A percentile compares a stretch with the other conserved stretches of the same genome.
These are phyloP conservation scores for Porites cylindrica DNA, from an alignment of 92 coral and sea anemone genomes.

Conservation along the genomic window DNA sequence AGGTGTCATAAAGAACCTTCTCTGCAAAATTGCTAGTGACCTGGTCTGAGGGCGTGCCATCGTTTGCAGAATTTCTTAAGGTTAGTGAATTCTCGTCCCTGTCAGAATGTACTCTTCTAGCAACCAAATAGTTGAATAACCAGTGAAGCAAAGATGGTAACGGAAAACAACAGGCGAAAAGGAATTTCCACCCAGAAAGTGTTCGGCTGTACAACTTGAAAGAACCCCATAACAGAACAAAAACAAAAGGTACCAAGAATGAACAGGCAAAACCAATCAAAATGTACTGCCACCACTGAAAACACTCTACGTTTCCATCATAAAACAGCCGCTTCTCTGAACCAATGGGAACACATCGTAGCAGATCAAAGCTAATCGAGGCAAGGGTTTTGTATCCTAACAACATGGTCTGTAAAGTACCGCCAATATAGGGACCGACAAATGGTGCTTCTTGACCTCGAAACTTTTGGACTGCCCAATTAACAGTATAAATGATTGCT, in stretches of 20 bases:
- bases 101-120: too few species aligned
- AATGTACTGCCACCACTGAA: too few species aligned
- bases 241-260: conserved; percentile 65
- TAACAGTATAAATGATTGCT: conserved; percentile 45
- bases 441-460: too few species aligned
- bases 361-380: too few species aligned
- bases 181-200: conserved; percentile 53
- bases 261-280: neutral
- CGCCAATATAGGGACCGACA: too few species aligned
- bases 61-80: too few species aligned
- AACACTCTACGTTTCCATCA: too few species aligned
- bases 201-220: conserved; percentile 53
- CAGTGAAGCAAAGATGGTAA: conserved; percentile 64
- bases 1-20: conserved; percentile 16
- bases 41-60: neutral
- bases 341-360: too few species aligned
- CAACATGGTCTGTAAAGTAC: too few species aligned
- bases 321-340: too few species aligned
- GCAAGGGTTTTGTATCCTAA: too few species aligned
- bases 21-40: neutral
- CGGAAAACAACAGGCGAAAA: conserved; percentile 69
- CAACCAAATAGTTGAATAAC: neutral
- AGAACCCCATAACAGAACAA: conserved; percentile 68
- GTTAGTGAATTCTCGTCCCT: too few species aligned
- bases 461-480: neutral